These are phyloP conservation scores for Passer montanus DNA, from an alignment of 2,113 vertebrate species.

Conservation along the genomic window DNA sequence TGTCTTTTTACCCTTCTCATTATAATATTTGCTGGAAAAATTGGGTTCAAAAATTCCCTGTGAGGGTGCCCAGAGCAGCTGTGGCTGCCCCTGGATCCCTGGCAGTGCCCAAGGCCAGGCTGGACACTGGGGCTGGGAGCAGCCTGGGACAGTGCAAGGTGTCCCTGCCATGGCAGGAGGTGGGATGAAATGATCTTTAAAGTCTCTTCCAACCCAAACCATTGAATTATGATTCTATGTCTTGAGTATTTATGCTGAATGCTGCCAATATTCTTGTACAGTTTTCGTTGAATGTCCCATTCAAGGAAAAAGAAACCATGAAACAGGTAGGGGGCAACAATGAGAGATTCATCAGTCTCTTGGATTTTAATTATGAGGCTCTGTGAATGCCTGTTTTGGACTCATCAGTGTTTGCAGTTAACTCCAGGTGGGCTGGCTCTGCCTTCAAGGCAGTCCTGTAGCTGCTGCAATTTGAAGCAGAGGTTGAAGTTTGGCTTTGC, in stretches of 20 bases:
- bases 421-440: background rate
- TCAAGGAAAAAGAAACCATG: background rate
- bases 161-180: background rate
- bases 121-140: background rate
- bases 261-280: background rate
- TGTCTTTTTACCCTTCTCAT: background rate
- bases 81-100: background rate
- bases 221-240: background rate
- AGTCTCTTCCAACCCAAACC: background rate
- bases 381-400: background rate
- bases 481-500: background rate
- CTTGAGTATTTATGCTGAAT: background rate
- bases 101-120: background rate
- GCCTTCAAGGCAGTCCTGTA: background rate
- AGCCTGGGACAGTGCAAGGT: background rate
- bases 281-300: background rate
- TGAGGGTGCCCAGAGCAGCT: background rate
- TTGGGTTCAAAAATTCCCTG: background rate
- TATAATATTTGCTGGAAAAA: background rate
- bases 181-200: background rate
- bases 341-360: background rate
- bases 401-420: background rate
- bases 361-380: background rate
- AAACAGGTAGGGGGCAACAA: background rate
- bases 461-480: background rate